Base-by-base conservation (phyloP, 1,140 invertebrate genomes). In the Zaprionus capensis region DNA sequence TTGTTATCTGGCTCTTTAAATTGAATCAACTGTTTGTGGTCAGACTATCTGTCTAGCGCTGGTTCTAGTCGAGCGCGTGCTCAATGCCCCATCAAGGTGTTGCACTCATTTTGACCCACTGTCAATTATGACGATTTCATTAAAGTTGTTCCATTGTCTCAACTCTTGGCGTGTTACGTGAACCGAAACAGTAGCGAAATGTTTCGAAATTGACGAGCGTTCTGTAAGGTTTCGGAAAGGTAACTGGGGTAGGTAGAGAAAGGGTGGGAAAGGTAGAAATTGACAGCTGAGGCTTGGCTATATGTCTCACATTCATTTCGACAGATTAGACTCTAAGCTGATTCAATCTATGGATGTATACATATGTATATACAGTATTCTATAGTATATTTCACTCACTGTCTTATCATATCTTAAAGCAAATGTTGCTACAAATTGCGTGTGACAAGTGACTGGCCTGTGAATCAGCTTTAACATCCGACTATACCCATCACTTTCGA, bases 1-100 rank as follows among this genome's bases (percentile, higher is more conserved):
- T 84, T 84, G 67, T 63, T 67, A 84, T 80, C 74, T n/a, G 67
- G 59, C 51, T 26, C 69, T 85, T 85, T 68, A 81, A 85, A 85
- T 79, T 84, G 76, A 61, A 61, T 51, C 12, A 49, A 67, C 63
- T 17, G n/a, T 20, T 38, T 58, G 34, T 24, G 46, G 41, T 17
- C 49, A 34, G 51, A 63, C 66, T 58, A 31, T 51, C 55, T 44
- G 55, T 63, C 69, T 34, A 9, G 9, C 31, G 31, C 31, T 34
- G 41, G 82, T 87, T 87, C 78, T 75, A 76, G 77, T 78, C 57
- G 49, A 65, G 38, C 68, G 83, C 71, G 53, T 71, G 59, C 71
- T 78, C 67, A 82, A 87, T 81, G 77, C 62, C 56, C 75, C 58
- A 34, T 62, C 71, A 65, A 68, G 78, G 83, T 77, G 83, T 87